Conservation (phyloP, 2,113 vertebrate genomes). For the Paralichthys olivaceus region DNA sequence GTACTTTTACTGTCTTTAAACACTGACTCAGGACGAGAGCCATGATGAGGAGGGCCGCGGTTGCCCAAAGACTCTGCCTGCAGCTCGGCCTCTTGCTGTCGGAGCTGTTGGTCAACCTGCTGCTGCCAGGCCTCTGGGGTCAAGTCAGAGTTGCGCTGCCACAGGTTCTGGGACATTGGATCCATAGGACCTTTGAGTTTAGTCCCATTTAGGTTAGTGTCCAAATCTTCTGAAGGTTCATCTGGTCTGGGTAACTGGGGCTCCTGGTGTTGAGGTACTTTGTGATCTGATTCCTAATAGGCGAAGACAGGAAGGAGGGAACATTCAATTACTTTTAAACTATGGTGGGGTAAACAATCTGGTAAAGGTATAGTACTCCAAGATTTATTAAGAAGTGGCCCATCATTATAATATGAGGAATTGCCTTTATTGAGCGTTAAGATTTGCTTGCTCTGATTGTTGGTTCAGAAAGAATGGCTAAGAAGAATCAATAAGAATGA, state of each 20-base stretch:
- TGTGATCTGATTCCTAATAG: conserved; percentile 79
- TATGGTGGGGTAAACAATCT: not conserved
- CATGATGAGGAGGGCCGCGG: conserved; percentile 56
- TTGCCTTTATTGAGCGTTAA: too few species aligned
- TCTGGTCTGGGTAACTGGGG: conserved; percentile 68
- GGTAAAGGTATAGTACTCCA: not conserved
- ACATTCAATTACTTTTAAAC: not conserved
- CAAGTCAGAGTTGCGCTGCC: conserved; percentile 81
- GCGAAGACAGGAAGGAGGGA: conserved; percentile 6
- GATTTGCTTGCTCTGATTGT: too few species aligned
- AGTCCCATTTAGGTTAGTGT: conserved; percentile 57
- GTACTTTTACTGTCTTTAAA: conserved; percentile 85
- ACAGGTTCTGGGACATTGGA: conserved; percentile 54
- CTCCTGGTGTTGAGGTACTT: conserved; percentile 81
- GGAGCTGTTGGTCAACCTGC: conserved; percentile 82
- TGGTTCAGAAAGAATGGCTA: too few species aligned
- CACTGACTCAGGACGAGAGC: conserved; percentile 62
- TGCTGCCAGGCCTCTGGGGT: conserved; percentile 86
- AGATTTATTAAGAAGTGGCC: too few species aligned
- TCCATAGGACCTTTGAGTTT: conserved; percentile 51
- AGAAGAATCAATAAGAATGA: too few species aligned
- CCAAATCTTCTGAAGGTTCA: conserved; percentile 50
- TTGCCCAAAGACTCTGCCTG: conserved; percentile 73
- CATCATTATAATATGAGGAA: too few species aligned
- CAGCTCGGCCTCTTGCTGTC: conserved; percentile 74